phyloP scores from a whole-genome alignment of 1,140 invertebrate genomes.

The Drosophila erecta region DNA sequence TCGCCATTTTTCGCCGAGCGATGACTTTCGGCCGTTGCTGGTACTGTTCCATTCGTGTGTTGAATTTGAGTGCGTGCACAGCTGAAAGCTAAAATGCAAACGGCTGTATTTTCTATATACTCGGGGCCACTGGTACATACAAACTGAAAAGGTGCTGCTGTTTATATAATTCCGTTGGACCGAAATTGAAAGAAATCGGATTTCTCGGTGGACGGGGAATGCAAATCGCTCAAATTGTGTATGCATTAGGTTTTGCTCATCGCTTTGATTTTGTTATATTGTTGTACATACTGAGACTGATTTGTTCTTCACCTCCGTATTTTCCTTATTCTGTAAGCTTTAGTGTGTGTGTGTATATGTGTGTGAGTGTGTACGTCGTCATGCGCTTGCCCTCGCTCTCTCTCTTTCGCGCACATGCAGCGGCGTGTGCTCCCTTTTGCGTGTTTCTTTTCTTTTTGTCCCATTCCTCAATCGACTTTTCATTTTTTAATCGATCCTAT shows the following conservation, averaged over 20 bases:
- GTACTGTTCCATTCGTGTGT: conserved; percentile 57
- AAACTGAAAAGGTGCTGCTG: conserved; percentile 57
- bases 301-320: conserved; percentile 31
- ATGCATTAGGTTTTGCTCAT: conserved; percentile 60
- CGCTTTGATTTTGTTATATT: conserved; percentile 60
- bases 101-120: conserved; percentile 52
- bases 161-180: conserved; percentile 58
- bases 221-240: conserved; percentile 52
- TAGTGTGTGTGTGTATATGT: conserved; percentile 5
- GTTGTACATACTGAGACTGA: conserved; percentile 46
- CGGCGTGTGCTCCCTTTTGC: conserved; percentile 25
- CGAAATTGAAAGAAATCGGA: conserved; percentile 10
- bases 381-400: conserved; percentile 73
- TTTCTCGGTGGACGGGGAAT: conserved; percentile 16
- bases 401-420: conserved; percentile 66
- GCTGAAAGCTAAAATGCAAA: conserved; percentile 53
- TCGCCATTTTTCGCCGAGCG: conserved; percentile 31
- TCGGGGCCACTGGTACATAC: conserved; percentile 49
- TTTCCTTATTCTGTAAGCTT: conserved; percentile 30
- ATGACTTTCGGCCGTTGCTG: conserved; percentile 12
- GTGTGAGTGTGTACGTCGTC: conserved; percentile 56
- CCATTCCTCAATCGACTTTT: conserved; percentile 23
- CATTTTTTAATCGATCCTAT: conserved; percentile 9
- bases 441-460: conserved; percentile 12
- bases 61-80: conserved; percentile 77